These are phyloP conservation scores for Poeciliopsis presidionis DNA, from an alignment of 2,797 vertebrate species.

Conservation along the genomic window DNA sequence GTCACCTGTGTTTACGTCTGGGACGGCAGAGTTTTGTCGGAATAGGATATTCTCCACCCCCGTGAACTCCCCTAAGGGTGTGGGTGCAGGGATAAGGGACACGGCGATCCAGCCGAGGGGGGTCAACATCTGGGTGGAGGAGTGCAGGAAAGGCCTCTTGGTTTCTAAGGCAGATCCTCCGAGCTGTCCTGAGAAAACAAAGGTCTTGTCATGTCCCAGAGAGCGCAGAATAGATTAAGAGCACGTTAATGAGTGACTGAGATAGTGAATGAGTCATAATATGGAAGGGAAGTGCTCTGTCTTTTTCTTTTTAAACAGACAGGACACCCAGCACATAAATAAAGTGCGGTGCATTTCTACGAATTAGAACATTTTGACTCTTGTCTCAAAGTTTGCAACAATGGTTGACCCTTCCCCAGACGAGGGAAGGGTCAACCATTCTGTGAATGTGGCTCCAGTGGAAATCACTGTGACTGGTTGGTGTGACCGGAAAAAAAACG, in stretches of 20 bases:
- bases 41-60: constrained; percentile 37
- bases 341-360: neutral
- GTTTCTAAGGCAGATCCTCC: constrained; percentile 37
- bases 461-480: neutral
- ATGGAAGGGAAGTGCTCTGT: neutral
- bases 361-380: neutral
- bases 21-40: constrained; percentile 55
- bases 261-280: constrained; percentile 43
- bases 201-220: constrained; percentile 49
- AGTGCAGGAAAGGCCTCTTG: constrained; percentile 26
- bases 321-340: neutral
- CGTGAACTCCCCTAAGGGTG: constrained; percentile 22
- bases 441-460: neutral
- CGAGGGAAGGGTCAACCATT: neutral
- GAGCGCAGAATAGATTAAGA: constrained; percentile 18
- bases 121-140: constrained; percentile 60
- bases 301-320: constrained; percentile 13
- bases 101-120: constrained; percentile 30
- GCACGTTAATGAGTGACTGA: constrained; percentile 34
- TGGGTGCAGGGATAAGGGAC: constrained; percentile 52
- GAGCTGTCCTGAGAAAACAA: constrained; percentile 59
- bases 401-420: neutral
- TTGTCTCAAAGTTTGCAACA: neutral
- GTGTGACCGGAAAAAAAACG: neutral
- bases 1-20: constrained; percentile 78